Evolutionary conservation across 2,888 invertebrate species (phyloP).

Genomic region (Folsomia manolachei): DNA sequence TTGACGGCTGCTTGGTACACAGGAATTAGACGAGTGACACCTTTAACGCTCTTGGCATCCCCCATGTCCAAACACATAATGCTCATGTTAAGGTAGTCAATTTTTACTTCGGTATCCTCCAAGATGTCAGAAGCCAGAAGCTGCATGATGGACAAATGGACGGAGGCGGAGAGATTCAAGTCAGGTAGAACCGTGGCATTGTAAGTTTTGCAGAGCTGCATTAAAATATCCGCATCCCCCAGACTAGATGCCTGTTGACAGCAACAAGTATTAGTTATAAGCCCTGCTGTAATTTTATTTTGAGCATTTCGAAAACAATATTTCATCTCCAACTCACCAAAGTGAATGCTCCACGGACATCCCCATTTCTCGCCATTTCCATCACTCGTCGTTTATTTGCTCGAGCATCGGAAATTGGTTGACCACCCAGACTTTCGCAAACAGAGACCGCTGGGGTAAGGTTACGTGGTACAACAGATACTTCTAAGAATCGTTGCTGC

Average conservation of each 20-base stretch:
- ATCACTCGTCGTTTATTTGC: slow-evolving; percentile 67
- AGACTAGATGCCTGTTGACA: slow-evolving; percentile 80
- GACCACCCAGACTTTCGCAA: slow-evolving; percentile 28
- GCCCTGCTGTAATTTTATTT: no score
- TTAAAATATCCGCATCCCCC: slow-evolving; percentile 80
- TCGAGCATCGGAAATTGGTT: slow-evolving; percentile 51
- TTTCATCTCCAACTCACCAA: no score
- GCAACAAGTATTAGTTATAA: not conserved
- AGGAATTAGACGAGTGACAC: slow-evolving; percentile 47
- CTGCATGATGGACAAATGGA: slow-evolving; percentile 87
- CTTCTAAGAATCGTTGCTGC: slow-evolving; percentile 63
- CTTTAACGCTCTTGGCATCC: slow-evolving; percentile 42
- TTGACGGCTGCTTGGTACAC: slow-evolving; percentile 47
- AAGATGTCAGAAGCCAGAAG: slow-evolving; percentile 87
- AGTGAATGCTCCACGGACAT: slow-evolving; percentile 84
- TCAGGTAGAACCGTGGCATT: slow-evolving; percentile 75
- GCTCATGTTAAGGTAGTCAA: slow-evolving; percentile 56
- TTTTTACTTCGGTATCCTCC: slow-evolving; percentile 76
- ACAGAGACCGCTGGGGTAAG: slow-evolving; percentile 68
- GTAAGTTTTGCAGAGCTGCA: slow-evolving; percentile 80
- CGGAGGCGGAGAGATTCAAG: slow-evolving; percentile 66
- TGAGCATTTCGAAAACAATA: no score
- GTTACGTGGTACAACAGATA: slow-evolving; percentile 65
- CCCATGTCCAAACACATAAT: slow-evolving; percentile 38
- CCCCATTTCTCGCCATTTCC: slow-evolving; percentile 66